A percentile compares a stretch with the other conserved stretches of the same genome.
Conservation (phyloP, 2,113 vertebrate species). For the Grammomys dolichurus region DNA sequence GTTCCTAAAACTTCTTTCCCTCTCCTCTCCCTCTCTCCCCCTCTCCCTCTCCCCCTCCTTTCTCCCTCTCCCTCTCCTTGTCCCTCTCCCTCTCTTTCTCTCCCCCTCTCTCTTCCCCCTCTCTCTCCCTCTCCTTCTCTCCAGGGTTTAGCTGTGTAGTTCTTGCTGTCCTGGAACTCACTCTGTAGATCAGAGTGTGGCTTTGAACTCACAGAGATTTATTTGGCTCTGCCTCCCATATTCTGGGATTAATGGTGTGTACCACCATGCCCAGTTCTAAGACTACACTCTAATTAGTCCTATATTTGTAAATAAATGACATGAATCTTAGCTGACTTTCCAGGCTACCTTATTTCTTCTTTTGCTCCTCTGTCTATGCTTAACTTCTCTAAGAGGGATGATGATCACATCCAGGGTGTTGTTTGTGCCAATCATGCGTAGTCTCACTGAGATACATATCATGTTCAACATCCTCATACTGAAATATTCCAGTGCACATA, state of each 20-base stretch:
- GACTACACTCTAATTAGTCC: background rate
- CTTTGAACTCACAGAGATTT: background rate
- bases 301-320: slow-evolving; percentile 22
- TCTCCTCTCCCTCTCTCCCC: too few relatives aligned
- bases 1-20: background rate
- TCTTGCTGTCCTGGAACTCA: background rate
- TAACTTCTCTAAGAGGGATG: background rate
- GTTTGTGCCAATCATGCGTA: background rate
- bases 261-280: background rate
- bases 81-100: too few relatives aligned
- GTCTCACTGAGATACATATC: background rate
- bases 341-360: background rate
- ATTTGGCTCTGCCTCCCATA: background rate
- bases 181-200: background rate
- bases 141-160: background rate
- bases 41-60: fast-evolving
- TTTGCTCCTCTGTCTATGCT: background rate
- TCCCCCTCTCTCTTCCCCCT: too few relatives aligned
- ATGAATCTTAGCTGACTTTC: background rate
- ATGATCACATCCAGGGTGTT: background rate
- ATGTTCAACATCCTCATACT: background rate
- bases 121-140: fast-evolving
- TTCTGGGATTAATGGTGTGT: background rate
- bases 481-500: background rate
- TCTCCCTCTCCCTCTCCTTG: fast-evolving